Base-by-base conservation (phyloP, 2,888 invertebrate species). In the Acrobasis suavella region DNA sequence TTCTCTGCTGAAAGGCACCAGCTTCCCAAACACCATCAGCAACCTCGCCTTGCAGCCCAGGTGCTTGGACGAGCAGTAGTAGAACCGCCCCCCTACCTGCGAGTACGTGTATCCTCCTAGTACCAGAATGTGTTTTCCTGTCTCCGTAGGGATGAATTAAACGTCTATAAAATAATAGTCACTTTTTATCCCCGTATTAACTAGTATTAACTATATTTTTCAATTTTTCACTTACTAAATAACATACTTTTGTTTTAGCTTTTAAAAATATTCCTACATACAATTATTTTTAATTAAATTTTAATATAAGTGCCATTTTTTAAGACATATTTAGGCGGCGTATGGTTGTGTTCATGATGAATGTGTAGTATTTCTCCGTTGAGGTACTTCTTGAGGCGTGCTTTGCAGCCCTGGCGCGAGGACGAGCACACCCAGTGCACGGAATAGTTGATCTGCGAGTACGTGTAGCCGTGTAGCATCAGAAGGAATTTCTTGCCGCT, bases 21-120 rank as follows among this genome's bases (percentile, higher is more conserved):
- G 76, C 74, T 86, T 86, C 12, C 91, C 91, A 1, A 81, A 77
- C 65, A 87, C 77, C 22, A 22, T 22, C 22, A 1, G 22, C 22
- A 22, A 1, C 22, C 22, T 22, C 22, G 22, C 22, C 55, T 88
- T 72, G 70, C 92, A 91, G 9, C 92, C 91, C 82, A 89, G 89
- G 61, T 92, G 92, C 78, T 92, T 92, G 49, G 91, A 91, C 0
- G 91, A 91, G 65, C 91, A 91, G 78, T 91, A 91, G 78, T 91
- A 91, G 73, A 90, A 91, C 64, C 91, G 75, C n/a, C 90, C 91
- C 1, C 92, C 90, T 14, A 91, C 91, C 80, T 92, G 92, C 6
- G 92, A 92, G 74, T 91, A 92, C 16, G 92, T 92, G 72, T 82
- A 92, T 55, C 91, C 92, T 46, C 85, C 82, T 67, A 92, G 82